Conservation (phyloP, 2,888 invertebrate genomes). For the Meiosimyza decipiens region DNA sequence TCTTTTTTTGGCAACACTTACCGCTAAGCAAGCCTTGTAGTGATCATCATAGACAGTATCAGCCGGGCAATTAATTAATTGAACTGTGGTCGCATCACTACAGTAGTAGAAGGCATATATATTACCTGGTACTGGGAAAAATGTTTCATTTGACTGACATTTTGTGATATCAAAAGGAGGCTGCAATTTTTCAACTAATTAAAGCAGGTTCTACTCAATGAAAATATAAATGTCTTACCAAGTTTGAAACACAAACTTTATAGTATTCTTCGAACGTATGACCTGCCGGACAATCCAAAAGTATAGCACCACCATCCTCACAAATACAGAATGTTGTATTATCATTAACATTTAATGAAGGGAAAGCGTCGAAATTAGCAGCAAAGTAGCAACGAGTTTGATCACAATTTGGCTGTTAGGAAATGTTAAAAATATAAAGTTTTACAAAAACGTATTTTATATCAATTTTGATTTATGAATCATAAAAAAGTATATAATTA, state of each 20-base stretch:
- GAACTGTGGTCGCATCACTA: neutral
- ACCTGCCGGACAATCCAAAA: constrained; percentile 40
- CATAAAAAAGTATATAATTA: no score
- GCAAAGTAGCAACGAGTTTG: constrained; percentile 44
- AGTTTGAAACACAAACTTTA: constrained; percentile 31
- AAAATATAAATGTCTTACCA: constrained; percentile 23
- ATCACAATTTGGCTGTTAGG: constrained; percentile 51
- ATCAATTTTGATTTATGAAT: no score
- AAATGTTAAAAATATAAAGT: neutral
- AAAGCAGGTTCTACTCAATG: neutral
- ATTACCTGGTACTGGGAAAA: neutral
- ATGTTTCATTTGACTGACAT: constrained; percentile 18
- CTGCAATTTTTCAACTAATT: no score
- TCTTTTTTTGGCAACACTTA: constrained; percentile 16
- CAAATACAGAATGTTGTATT: constrained; percentile 52
- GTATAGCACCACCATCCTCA: constrained; percentile 38
- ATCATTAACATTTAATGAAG: constrained; percentile 43
- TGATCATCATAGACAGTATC: constrained; percentile 40
- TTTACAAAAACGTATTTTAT: no score
- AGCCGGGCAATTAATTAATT: neutral
- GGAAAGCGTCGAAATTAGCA: constrained; percentile 40
- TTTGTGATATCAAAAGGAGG: constrained; percentile 9
- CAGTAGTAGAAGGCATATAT: neutral
- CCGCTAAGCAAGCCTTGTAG: constrained; percentile 41
- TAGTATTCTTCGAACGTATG: constrained; percentile 35